Evolutionary conservation across 2,888 invertebrate species (phyloP).

Genomic region (Hetaerina titia): DNA sequence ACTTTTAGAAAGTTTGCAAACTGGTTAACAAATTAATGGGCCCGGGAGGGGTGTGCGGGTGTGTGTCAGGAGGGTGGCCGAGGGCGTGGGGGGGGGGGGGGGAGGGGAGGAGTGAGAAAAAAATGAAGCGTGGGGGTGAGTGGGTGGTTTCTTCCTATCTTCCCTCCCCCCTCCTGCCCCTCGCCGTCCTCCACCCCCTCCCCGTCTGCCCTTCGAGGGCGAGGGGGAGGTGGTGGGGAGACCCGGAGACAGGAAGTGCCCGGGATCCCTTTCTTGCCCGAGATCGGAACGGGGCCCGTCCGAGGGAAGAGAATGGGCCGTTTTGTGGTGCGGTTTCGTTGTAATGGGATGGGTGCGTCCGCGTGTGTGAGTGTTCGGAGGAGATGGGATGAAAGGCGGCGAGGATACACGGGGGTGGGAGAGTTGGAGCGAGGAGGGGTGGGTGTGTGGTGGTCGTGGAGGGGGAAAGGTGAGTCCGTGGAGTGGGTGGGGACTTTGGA

Average conservation of each 20-base stretch:
- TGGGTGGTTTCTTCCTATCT: background rate
- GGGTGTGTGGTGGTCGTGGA: background rate
- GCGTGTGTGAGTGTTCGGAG: background rate
- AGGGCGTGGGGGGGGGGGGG: background rate
- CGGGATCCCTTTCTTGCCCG: slow-evolving; percentile 25
- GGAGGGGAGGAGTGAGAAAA: background rate
- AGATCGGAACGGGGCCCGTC: background rate
- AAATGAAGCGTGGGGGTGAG: background rate
- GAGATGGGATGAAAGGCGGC: slow-evolving; percentile 56
- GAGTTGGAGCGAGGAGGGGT: background rate
- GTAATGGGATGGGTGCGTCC: slow-evolving; percentile 37
- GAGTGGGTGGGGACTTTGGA: background rate
- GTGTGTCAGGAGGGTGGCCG: too few species aligned
- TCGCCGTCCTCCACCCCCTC: too few species aligned
- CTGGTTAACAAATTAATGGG: slow-evolving; percentile 62
- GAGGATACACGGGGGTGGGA: background rate
- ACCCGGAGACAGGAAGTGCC: slow-evolving; percentile 48
- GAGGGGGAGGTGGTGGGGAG: background rate
- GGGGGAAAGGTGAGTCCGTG: background rate
- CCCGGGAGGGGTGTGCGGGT: background rate
- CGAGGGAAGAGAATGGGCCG: background rate
- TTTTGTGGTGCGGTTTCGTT: slow-evolving; percentile 58
- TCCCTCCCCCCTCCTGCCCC: background rate
- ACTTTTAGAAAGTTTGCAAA: slow-evolving; percentile 61
- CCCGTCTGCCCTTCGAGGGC: background rate